Base-by-base conservation (phyloP, 2,113 vertebrate species). In the Nipponia nippon region DNA sequence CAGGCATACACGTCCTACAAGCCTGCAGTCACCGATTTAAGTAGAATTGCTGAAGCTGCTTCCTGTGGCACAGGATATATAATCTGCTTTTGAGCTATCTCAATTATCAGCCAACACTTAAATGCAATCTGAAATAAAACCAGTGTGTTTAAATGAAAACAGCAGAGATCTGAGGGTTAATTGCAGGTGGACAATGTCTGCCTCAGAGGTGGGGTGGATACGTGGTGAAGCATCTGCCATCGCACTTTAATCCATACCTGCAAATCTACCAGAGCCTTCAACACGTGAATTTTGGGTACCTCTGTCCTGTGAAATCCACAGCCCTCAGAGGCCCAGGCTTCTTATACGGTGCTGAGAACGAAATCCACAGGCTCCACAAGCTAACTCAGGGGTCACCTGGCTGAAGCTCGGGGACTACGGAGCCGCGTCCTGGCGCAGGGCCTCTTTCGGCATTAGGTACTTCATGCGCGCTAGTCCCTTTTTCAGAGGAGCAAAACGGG, bases 1-100 rank as follows among this genome's bases (percentile, higher is more conserved):
- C 8, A 26, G 19, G 27, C 59, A 55, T 11, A 87, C 8, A 50
- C 26, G 11, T 61, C 26, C 11, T 53, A 53, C 25, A 66, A 71
- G 27, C 19, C 25, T 47, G 16, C 6, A 21, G 13, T 34, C 47
- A 63, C 16, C 0, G 0, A 27, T 50, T 53, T 65, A 50, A 72
- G 14, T 16, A 36, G 83, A 89, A 71, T 8, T 8, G 21, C 42
- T 63, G 47, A 16, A 89, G 19, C 19, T 47, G 44, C 47, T 42
- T 40, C 1, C 0, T 34, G 4, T 7, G 25, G 27, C 30, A 36
- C 32, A 42, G 46, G 46, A 52, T 2, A 7, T 0, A 8, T 6
- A 25, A 56, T 1, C 10, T 38, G 15, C 17, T 73, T 84, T 72
- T 73, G 21, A 72, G 10, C 10, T 9, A 5, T 1, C 36, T 82